Evolutionary conservation across 1,140 invertebrate species (phyloP).

Genomic region (Caerostris darwini): DNA sequence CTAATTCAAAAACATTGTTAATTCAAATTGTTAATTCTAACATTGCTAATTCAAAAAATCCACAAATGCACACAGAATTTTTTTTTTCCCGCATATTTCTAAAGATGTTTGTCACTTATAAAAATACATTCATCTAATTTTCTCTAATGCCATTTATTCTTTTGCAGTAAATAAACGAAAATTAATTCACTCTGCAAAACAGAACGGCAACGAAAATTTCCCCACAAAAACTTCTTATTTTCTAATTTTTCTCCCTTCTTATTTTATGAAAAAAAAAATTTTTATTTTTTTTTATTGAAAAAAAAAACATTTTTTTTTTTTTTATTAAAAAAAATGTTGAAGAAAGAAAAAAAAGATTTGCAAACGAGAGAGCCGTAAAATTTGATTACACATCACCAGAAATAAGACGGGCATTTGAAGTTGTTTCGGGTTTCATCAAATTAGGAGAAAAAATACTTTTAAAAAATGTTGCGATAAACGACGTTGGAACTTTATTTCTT

Average conservation of each 20-base stretch:
- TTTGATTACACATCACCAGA: slow-evolving; percentile 7
- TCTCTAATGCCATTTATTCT: not conserved
- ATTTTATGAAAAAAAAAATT: too few species aligned
- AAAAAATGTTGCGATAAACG: not conserved
- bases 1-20: too few species aligned
- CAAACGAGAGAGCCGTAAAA: slow-evolving; percentile 19
- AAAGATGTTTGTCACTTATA: not conserved
- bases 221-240: not conserved
- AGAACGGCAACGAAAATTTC: not conserved
- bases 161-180: not conserved
- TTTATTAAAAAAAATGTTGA: not conserved
- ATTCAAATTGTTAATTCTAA: too few species aligned
- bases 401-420: slow-evolving; percentile 5
- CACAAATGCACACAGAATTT: too few species aligned
- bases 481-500: not conserved
- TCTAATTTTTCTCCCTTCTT: slow-evolving; percentile 4
- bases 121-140: not conserved
- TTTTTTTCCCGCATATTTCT: not conserved
- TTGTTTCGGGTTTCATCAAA: slow-evolving; percentile 41
- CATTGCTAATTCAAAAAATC: too few species aligned
- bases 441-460: not conserved
- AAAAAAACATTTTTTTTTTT: too few species aligned
- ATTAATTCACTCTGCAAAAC: not conserved
- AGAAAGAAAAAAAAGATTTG: not conserved
- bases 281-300: not conserved